Percentiles rank a stretch among this genome's conserved stretches.
These are phyloP conservation scores for Artemia sinica DNA, from an alignment of 2,888 invertebrate genomes.

Conservation along the genomic window DNA sequence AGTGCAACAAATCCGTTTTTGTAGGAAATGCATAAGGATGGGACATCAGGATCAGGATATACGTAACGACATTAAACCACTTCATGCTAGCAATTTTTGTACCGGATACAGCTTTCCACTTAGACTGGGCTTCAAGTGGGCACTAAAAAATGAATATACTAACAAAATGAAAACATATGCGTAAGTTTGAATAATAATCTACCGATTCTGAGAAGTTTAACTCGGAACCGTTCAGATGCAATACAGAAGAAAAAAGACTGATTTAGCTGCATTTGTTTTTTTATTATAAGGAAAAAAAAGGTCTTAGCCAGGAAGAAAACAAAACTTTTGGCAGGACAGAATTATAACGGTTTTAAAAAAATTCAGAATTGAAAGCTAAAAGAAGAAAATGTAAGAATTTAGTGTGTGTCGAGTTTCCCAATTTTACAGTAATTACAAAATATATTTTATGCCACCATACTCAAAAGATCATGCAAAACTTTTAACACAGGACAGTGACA, in stretches of 20 bases:
- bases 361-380: constrained; percentile 43
- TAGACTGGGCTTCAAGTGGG: constrained; percentile 37
- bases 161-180: too few relatives aligned
- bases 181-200: too few relatives aligned
- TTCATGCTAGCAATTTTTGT: constrained; percentile 53
- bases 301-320: constrained; percentile 25
- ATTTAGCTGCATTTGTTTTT: too few relatives aligned
- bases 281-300: too few relatives aligned
- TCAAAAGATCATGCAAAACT: too few relatives aligned
- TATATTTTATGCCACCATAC: too few relatives aligned
- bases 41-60: constrained; percentile 45
- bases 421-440: too few relatives aligned
- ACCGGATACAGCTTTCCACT: not conserved
- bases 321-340: constrained; percentile 36
- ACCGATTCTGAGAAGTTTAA: too few relatives aligned
- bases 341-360: constrained; percentile 15
- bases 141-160: constrained; percentile 29
- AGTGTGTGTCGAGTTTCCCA: too few relatives aligned
- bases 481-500: too few relatives aligned
- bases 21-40: constrained; percentile 69
- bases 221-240: too few relatives aligned
- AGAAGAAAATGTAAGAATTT: not conserved
- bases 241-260: too few relatives aligned
- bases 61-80: constrained; percentile 67
- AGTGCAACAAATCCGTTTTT: constrained; percentile 69